A percentile compares a stretch with the other conserved stretches of the same genome.
Evolutionary conservation across 2,113 vertebrate species (phyloP).

Genomic region (Burhinus bistriatus): DNA sequence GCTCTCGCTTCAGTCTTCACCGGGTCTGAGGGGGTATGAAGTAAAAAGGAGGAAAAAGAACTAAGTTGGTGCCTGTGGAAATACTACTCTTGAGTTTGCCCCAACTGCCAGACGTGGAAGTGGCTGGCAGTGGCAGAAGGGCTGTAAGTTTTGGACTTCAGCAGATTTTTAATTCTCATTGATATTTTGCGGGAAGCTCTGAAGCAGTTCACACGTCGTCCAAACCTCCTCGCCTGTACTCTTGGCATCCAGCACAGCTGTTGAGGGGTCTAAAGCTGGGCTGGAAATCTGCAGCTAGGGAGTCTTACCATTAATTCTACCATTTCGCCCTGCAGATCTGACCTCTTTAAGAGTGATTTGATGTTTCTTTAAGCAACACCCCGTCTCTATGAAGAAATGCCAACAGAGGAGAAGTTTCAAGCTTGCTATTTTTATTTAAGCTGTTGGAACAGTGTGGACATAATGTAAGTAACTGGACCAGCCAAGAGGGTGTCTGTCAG

Average conservation of each 20-base stretch:
- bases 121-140: not conserved
- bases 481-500: conserved; percentile 47
- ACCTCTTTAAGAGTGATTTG: conserved; percentile 27
- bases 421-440: conserved; percentile 52
- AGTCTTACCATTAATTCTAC: conserved; percentile 11
- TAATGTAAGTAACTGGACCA: conserved; percentile 27
- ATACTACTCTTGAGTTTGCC: not conserved
- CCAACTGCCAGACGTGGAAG: not conserved
- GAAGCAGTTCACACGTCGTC: not conserved
- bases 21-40: not conserved
- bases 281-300: not conserved
- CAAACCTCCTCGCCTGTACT: not conserved
- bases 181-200: not conserved
- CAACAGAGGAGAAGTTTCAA: conserved; percentile 44
- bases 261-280: not conserved
- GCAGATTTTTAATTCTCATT: not conserved
- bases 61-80: not conserved
- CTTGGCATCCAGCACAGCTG: not conserved
- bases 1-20: not conserved
- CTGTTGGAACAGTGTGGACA: conserved; percentile 42
- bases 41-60: not conserved
- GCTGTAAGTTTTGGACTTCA: not conserved
- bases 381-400: conserved; percentile 49
- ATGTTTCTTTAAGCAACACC: conserved; percentile 62
- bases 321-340: conserved; percentile 22